Percentiles rank a stretch among this genome's conserved stretches.
These are phyloP conservation scores for Dryoscopus gambensis DNA, from an alignment of 2,113 vertebrate species.

Conservation along the genomic window DNA sequence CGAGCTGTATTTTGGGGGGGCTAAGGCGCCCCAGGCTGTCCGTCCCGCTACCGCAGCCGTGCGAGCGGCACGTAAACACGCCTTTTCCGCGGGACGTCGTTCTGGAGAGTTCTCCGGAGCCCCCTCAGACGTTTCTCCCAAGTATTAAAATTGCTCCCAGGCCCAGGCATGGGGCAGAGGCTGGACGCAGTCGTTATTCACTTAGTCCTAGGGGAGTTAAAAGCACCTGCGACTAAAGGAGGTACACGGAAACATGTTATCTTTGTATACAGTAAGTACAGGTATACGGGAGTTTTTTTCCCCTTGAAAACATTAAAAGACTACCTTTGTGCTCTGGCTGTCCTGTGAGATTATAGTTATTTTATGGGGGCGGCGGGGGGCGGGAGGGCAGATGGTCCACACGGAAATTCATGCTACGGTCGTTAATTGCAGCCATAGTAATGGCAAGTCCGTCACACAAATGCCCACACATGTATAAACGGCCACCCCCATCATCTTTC, in stretches of 20 bases:
- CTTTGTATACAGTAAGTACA: neutral
- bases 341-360: neutral
- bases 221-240: neutral
- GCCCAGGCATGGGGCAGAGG: neutral
- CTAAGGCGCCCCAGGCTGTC: neutral
- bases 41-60: too few species aligned
- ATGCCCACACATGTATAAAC: neutral
- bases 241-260: neutral
- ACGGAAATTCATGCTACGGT: neutral
- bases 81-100: neutral
- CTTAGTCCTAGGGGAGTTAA: neutral
- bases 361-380: neutral
- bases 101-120: neutral
- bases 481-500: neutral
- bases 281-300: accelerated
- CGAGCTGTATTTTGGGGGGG: neutral
- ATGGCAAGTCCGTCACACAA: neutral
- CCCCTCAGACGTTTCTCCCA: neutral
- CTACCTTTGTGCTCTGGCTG: neutral
- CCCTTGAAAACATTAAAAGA: neutral
- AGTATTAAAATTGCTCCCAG: neutral
- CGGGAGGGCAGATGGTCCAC: neutral
- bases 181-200: neutral
- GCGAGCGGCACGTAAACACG: neutral
- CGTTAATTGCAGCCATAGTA: neutral